phyloP scores from a whole-genome alignment of 2,888 invertebrate genomes.

The Terebella lapidaria region DNA sequence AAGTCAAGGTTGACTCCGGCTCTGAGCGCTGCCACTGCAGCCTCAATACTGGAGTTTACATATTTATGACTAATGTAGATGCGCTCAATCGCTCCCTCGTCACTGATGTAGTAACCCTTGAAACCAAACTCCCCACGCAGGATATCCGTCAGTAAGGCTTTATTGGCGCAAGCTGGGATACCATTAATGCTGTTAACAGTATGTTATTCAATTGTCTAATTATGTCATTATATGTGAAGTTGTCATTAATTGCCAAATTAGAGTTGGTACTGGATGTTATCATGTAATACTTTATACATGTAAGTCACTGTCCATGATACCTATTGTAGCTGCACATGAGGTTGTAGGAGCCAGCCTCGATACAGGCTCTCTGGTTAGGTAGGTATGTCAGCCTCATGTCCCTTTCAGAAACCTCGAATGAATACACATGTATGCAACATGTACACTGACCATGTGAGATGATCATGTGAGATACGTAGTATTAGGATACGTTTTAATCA shows the following conservation, averaged over 20 bases:
- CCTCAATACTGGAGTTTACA: constrained; percentile 13
- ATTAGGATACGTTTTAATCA: neutral
- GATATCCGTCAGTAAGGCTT: constrained; percentile 37
- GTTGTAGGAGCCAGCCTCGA: constrained; percentile 41
- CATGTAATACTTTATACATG: neutral
- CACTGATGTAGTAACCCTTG: constrained; percentile 32
- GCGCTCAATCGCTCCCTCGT: constrained; percentile 26
- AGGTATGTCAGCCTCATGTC: constrained; percentile 42
- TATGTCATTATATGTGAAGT: no score
- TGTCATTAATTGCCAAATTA: no score
- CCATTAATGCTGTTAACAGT: constrained; percentile 39
- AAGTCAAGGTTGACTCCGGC: constrained; percentile 27
- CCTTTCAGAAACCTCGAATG: constrained; percentile 33
- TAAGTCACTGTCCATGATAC: no score
- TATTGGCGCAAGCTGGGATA: constrained; percentile 46
- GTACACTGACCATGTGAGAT: neutral
- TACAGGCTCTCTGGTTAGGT: constrained; percentile 39
- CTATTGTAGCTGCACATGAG: constrained; percentile 52
- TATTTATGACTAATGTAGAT: constrained; percentile 24
- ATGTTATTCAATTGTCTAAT: no score
- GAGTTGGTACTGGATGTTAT: neutral
- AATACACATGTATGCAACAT: neutral
- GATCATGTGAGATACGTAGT: neutral
- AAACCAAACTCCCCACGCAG: constrained; percentile 41
- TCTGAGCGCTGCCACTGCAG: constrained; percentile 22